These are phyloP conservation scores for Aphodius granarius DNA, from an alignment of 2,888 invertebrate genomes.

Conservation along the genomic window DNA sequence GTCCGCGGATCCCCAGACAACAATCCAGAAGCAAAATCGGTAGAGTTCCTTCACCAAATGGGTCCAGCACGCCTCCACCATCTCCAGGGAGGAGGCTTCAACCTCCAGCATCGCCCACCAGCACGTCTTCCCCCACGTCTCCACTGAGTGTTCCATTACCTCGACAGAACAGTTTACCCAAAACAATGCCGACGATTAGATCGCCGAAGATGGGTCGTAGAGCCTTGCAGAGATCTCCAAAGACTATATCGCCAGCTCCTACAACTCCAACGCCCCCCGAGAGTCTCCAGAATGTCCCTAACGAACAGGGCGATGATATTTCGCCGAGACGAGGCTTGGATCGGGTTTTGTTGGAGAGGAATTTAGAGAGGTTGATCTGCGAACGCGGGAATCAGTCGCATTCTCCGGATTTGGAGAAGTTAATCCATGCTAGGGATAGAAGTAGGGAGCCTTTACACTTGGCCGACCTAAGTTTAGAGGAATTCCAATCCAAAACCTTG, in stretches of 20 bases:
- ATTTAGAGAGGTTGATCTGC: conserved; percentile 63
- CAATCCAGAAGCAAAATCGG: conserved; percentile 56
- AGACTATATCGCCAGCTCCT: conserved; percentile 50
- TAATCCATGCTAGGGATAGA: conserved; percentile 60
- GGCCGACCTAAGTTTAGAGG: conserved; percentile 61
- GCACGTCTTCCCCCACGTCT: conserved; percentile 63
- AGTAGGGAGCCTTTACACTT: conserved; percentile 63
- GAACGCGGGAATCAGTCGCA: conserved; percentile 52
- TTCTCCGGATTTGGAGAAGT: conserved; percentile 53
- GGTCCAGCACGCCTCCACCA: conserved; percentile 55
- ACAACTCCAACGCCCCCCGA: conserved; percentile 50
- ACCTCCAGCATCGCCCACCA: conserved; percentile 57
- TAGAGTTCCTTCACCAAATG: conserved; percentile 58
- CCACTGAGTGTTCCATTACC: conserved; percentile 41
- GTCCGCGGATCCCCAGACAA: conserved; percentile 56
- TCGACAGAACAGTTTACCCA: conserved; percentile 48
- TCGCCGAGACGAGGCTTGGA: conserved; percentile 56
- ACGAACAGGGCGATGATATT: conserved; percentile 37
- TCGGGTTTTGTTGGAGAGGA: conserved; percentile 68
- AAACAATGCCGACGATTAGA: conserved; percentile 58
- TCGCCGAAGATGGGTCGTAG: conserved; percentile 61
- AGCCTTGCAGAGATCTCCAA: conserved; percentile 56
- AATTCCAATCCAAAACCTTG: conserved; percentile 55
- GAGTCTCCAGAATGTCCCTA: conserved; percentile 36
- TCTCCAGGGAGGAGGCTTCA: conserved; percentile 56